Evolutionary conservation across 2,888 invertebrate species (phyloP), one percentile per base, ranked within the genome.

Genomic region (Drosophila austrosaltans): DNA sequence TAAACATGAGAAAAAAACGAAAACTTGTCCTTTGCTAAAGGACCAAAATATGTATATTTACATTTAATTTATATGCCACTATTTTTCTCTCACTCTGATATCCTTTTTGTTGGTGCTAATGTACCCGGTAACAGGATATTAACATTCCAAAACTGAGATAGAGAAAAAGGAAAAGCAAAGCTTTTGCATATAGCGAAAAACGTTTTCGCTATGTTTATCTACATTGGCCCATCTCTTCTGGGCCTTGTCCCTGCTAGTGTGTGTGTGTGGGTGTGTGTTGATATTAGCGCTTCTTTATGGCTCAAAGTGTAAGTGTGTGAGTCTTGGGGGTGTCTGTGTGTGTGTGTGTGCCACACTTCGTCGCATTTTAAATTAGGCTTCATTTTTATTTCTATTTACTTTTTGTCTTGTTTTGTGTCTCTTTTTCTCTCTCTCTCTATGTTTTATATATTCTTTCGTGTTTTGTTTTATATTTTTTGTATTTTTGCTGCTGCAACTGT

Each of bases 311-410:
- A 59, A 58, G 30, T 62, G 66, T 63, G 58, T 70, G 61, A 65
- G 48, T 60, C 56, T 44, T 32, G 63, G 58, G 64, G 36, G 48
- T 67, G 57, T 69, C 66, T 58, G 39, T 48, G 40, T 44, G 25
- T 75, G 75, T 72, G 66, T 77, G 72, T 72, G 72, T 67, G 72
- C 48, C 72, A 83, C 75, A 88, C 86, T 85, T 87, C 75, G 81
- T 78, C 76, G 90, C 90, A 89, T 82, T 89, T 89, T 89, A 90
- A 88, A 90, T 90, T 90, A 83, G 78, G 87, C 79, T 75, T 73
- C 78, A 74, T 81, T 88, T 87, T 89, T 87, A 82, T 84, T 87
- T 87, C 87, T 86, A 82, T 82, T 82, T 83, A 87, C 83, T 81
- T 83, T 76, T 76, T 66, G 64, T 48, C 48, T 48, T 48, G 48